A percentile compares a stretch with the other conserved stretches of the same genome.
These are phyloP conservation scores for Pluvialis apricaria DNA, from an alignment of 2,113 vertebrate species.

Conservation along the genomic window DNA sequence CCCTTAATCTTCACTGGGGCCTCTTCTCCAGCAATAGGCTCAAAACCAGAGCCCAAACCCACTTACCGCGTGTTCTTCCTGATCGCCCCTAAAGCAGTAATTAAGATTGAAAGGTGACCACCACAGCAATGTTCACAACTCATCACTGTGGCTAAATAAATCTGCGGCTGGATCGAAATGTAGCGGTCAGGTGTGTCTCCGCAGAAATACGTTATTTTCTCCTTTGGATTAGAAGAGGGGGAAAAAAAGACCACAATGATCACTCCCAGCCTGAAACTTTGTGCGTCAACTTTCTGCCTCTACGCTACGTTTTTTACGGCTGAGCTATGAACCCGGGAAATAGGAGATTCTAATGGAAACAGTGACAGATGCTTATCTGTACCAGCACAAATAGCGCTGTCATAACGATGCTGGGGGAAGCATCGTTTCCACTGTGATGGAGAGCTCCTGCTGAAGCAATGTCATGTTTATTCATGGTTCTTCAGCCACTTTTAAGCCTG, in stretches of 20 bases:
- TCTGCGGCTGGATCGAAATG: background rate
- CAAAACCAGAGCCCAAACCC: background rate
- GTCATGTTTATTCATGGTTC: background rate
- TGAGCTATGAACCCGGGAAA: slow-evolving; percentile 17
- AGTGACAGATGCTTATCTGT: slow-evolving; percentile 48
- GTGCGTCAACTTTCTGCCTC: background rate
- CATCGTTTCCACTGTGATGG: slow-evolving; percentile 17
- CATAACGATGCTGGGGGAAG: slow-evolving; percentile 12
- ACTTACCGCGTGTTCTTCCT: background rate
- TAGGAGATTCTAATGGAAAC: slow-evolving; percentile 36
- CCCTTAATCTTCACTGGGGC: background rate
- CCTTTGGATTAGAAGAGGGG: background rate
- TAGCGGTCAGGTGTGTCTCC: background rate
- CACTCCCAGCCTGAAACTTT: background rate
- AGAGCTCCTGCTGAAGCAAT: background rate
- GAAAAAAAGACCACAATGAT: background rate
- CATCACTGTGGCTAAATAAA: background rate
- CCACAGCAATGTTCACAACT: background rate
- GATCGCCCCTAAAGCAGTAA: background rate
- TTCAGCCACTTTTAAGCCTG: background rate
- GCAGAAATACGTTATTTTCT: background rate
- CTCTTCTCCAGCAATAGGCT: background rate
- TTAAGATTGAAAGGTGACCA: background rate
- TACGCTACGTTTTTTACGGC: slow-evolving; percentile 29
- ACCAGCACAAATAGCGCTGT: background rate